phyloP scores from a whole-genome alignment of 2,113 vertebrate species.

The Anhinga anhinga region DNA sequence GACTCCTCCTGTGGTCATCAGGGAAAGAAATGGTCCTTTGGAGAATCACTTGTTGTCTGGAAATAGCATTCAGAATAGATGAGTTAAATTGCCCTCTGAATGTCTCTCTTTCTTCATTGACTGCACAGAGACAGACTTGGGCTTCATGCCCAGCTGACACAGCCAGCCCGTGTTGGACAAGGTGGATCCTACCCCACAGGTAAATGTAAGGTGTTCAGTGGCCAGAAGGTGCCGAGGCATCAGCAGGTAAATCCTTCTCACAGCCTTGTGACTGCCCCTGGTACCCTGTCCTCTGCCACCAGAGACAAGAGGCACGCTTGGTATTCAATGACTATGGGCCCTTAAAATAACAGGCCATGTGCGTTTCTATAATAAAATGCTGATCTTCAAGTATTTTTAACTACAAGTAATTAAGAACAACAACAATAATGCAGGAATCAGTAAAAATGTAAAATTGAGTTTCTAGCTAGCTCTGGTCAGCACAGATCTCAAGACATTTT shows the following conservation, averaged over 20 bases:
- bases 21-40: background rate
- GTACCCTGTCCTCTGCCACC: background rate
- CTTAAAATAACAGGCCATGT: background rate
- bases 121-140: background rate
- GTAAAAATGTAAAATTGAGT: background rate
- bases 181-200: background rate
- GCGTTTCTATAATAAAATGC: background rate
- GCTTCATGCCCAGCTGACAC: background rate
- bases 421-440: background rate
- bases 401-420: background rate
- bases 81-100: background rate
- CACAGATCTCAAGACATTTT: background rate
- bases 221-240: background rate
- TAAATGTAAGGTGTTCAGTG: background rate
- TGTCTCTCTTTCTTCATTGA: background rate
- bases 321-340: accelerated
- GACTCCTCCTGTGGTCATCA: background rate
- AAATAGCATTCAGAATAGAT: background rate
- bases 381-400: background rate
- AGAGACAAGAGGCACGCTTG: background rate
- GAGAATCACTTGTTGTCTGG: accelerated
- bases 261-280: background rate
- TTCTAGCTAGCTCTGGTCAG: background rate
- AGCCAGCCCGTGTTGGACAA: background rate
- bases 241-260: background rate